These are phyloP conservation scores for Microcebus jonahi DNA, from an alignment of 2,113 vertebrate species.

Conservation along the genomic window DNA sequence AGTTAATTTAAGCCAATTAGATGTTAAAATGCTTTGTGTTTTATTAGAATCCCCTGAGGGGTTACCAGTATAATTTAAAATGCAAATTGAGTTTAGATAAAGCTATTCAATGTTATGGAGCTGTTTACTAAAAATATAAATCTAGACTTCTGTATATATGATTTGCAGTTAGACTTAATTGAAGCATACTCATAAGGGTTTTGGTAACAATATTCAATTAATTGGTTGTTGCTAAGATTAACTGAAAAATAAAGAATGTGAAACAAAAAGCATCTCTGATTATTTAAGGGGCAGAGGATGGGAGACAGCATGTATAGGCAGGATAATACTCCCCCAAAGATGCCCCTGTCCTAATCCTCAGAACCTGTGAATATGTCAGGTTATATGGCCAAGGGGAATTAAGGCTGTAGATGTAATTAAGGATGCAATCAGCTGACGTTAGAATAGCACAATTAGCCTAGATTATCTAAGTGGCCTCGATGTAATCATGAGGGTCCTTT, in stretches of 20 bases:
- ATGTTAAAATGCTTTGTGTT: not conserved
- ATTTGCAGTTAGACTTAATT: not conserved
- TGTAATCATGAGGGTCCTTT: not conserved
- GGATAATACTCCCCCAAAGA: not conserved
- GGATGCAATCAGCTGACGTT: not conserved
- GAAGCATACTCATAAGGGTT: not conserved
- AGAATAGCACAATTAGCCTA: not conserved
- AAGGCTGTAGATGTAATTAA: not conserved
- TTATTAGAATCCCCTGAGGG: not conserved
- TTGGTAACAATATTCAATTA: not conserved
- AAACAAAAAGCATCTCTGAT: not conserved
- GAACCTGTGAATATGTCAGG: not conserved
- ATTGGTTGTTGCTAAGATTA: not conserved
- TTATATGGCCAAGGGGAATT: not conserved
- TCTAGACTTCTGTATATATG: not conserved
- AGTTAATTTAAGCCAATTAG: not conserved
- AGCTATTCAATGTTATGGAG: not conserved
- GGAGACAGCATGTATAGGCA: not conserved
- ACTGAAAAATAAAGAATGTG: not conserved
- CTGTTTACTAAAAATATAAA: conserved; percentile 9
- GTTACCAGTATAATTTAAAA: conserved; percentile 10
- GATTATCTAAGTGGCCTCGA: not conserved
- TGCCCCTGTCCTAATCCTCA: not conserved
- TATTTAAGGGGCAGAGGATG: not conserved
- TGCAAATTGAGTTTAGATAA: conserved; percentile 3